Evolutionary conservation across 1,140 invertebrate species (phyloP), one percentile per base, ranked within the genome.

Genomic region (Cydia fagiglandana): DNA sequence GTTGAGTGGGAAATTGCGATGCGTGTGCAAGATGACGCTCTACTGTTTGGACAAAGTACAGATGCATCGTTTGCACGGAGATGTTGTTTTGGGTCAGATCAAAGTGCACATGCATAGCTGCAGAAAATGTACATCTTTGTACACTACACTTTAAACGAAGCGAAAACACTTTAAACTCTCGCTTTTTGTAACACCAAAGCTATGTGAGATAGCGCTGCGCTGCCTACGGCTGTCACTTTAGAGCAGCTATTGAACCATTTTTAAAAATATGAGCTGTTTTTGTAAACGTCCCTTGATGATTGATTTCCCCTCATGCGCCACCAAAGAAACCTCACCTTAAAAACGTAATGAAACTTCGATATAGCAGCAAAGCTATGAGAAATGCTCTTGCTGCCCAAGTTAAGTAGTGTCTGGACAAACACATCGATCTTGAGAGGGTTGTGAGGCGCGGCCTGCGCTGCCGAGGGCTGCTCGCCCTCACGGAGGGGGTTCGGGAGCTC

Each of bases 291-390:
- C 28, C 24, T 68, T 68, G 7, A 20, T 64, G 24, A 38, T 4
- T 47, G 10, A 47, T 41, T 10, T 2, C 38, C 38, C 38, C 38
- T 41, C 38, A 41, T 41, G 38, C 12, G 45, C 4, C 12, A 47
- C 45, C 50, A 53, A n/a, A 6, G 12, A 30, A 70, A n/a, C 78
- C 82, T 79, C 9, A 96, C 96, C 93, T 99, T 98, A 82, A 99
- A 97, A 1, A 99, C 97, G 85, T 97, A 96, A 92, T 99, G 97
- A 88, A 99, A 99, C 94, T 99, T 99, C 20, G 97, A 97, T 83
- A 99, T 97, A 50, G 98, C 98, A 15, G 99, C 97, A 93, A 99
- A 99, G 82, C 98, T 98, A 88, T 99, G 99, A 80, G 98, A 99
- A 86, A 99, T 99, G 85, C 98, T 99, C 93, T 99, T 99, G 2